phyloP scores from a whole-genome alignment of 2,888 invertebrate species.

The Drosophila yooni region DNA sequence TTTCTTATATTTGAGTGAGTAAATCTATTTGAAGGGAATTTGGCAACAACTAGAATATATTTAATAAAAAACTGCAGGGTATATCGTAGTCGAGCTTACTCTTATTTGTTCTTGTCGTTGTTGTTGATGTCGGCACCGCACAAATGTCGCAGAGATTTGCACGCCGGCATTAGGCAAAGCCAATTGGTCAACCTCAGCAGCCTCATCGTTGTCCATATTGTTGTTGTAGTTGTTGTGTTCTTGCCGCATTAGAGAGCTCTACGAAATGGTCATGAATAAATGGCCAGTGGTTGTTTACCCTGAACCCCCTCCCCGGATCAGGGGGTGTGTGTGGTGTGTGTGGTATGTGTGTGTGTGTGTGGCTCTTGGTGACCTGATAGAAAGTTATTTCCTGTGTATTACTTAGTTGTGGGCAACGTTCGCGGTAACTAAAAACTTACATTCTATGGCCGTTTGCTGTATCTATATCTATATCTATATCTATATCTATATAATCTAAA shows the following conservation, averaged over 20 bases:
- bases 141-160: constrained; percentile 74
- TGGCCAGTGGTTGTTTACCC: constrained; percentile 55
- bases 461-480: constrained; percentile 8
- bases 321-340: constrained; percentile 10
- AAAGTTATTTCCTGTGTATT: constrained; percentile 53
- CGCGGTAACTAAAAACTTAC: constrained; percentile 72
- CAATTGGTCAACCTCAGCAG: constrained; percentile 64
- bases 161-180: constrained; percentile 76
- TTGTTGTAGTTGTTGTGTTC: constrained; percentile 39
- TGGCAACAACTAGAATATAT: background rate
- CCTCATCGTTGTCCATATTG: constrained; percentile 42
- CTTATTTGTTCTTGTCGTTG: constrained; percentile 22
- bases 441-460: constrained; percentile 42
- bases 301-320: constrained; percentile 8
- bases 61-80: background rate
- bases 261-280: constrained; percentile 72
- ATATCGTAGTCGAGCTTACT: background rate
- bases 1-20: background rate
- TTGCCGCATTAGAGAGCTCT: constrained; percentile 49
- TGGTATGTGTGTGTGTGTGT: constrained; percentile 24
- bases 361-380: constrained; percentile 9
- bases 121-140: constrained; percentile 52
- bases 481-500: background rate
- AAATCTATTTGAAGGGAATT: background rate
- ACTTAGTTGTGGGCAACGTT: constrained; percentile 45